Evolutionary conservation across 2,888 invertebrate species (phyloP).

Genomic region (Patella depressa): DNA sequence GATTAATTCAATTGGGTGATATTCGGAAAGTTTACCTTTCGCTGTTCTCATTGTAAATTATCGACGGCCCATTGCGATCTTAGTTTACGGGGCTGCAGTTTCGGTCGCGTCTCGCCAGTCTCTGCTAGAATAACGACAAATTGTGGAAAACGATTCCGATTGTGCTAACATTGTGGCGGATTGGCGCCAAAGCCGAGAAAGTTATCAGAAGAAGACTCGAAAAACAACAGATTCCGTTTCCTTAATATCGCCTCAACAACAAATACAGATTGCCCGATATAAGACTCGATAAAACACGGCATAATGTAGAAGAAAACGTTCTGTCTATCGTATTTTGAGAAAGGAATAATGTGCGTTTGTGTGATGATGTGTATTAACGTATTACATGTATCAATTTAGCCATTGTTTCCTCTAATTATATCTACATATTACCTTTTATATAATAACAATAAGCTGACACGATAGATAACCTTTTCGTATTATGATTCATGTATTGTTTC

Average conservation of each 20-base stretch:
- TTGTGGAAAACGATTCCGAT: not conserved
- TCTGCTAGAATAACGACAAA: conserved; percentile 2
- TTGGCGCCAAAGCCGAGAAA: conserved; percentile 9
- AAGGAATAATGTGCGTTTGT: conserved; percentile 6
- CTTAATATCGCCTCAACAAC: conserved; percentile 5
- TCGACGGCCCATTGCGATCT: not conserved
- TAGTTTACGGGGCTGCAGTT: not conserved
- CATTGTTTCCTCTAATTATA: too few relatives aligned
- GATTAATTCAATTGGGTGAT: conserved; percentile 6
- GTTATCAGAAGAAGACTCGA: conserved; percentile 7
- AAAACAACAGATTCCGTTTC: conserved; percentile 8
- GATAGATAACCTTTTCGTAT: too few relatives aligned
- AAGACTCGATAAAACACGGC: too few relatives aligned
- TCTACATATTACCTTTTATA: too few relatives aligned
- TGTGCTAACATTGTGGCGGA: conserved; percentile 9
- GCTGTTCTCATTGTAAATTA: not conserved
- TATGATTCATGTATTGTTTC: too few relatives aligned
- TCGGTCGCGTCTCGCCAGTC: not conserved
- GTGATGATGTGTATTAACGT: not conserved
- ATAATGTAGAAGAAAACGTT: too few relatives aligned
- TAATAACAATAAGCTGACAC: too few relatives aligned
- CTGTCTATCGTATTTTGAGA: too few relatives aligned
- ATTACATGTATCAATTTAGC: too few relatives aligned
- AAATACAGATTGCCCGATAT: not conserved
- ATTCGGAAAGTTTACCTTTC: not conserved